phyloP scores from a whole-genome alignment of 2,113 vertebrate species.

The Myotis yumanensis region DNA sequence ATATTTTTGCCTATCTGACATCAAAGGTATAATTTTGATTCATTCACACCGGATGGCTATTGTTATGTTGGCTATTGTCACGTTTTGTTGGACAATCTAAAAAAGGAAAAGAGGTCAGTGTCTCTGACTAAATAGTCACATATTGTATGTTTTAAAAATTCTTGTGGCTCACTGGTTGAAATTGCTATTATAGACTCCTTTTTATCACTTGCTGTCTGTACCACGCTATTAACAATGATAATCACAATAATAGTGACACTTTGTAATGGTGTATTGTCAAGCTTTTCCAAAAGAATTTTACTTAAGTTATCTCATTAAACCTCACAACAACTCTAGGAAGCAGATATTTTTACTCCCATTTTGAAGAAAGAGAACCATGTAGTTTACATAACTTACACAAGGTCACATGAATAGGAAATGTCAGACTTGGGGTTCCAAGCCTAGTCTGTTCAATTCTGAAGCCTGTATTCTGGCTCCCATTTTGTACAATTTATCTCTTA shows the following conservation, averaged over 20 bases:
- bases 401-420: neutral
- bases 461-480: neutral
- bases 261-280: conserved; percentile 24
- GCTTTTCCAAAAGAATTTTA: conserved; percentile 36
- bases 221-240: conserved; percentile 18
- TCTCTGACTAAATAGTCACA: neutral
- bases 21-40: neutral
- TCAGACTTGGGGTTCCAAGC: conserved; percentile 37
- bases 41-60: neutral
- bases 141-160: neutral
- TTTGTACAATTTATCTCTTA: conserved; percentile 28
- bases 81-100: neutral
- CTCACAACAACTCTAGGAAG: conserved; percentile 1
- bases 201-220: conserved; percentile 37
- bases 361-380: conserved; percentile 10
- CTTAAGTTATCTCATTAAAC: conserved; percentile 48
- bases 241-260: conserved; percentile 22
- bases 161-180: neutral
- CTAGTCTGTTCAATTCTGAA: conserved; percentile 39
- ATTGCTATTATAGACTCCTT: neutral
- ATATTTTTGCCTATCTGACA: neutral
- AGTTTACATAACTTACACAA: conserved; percentile 30
- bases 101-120: neutral
- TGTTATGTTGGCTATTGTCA: neutral
- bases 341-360: conserved; percentile 18